Evolutionary conservation across 1,140 invertebrate genomes (phyloP).

Genomic region (Caenorhabditis tropicalis): DNA sequence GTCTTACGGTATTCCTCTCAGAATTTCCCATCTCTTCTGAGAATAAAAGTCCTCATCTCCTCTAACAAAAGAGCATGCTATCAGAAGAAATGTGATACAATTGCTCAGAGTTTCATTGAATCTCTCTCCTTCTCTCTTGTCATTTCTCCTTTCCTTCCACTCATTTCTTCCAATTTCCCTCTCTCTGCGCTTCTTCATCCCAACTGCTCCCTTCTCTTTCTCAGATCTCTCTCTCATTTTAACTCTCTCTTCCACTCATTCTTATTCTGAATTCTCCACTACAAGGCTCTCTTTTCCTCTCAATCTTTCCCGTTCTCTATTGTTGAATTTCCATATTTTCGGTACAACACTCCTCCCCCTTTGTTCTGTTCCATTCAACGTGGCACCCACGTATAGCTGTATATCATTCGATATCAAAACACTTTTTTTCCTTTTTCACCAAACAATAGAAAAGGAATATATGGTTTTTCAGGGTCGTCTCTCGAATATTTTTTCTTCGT

Average conservation of each 20-base stretch:
- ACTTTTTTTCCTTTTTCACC: neutral
- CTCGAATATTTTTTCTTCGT: neutral
- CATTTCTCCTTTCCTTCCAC: neutral
- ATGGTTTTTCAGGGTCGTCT: neutral
- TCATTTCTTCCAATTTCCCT: neutral
- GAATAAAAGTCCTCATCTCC: no score
- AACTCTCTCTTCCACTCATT: neutral
- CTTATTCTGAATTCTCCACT: neutral
- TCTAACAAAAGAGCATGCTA: no score
- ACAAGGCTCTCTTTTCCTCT: neutral
- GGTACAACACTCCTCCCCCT: neutral
- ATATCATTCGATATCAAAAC: neutral
- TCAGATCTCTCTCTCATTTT: neutral
- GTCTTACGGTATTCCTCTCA: no score
- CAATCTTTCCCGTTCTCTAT: neutral
- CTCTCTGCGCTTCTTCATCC: slow-evolving; percentile 15
- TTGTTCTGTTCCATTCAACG: neutral
- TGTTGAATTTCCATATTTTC: slow-evolving; percentile 12
- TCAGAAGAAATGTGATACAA: no score
- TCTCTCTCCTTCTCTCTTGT: neutral
- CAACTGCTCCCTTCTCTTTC: neutral
- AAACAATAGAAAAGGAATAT: neutral
- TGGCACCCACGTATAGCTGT: neutral
- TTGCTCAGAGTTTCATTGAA: no score
- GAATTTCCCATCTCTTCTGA: no score